Conservation (phyloP, 92 coral and sea anemone species). For the Nematostella vectensis region DNA sequence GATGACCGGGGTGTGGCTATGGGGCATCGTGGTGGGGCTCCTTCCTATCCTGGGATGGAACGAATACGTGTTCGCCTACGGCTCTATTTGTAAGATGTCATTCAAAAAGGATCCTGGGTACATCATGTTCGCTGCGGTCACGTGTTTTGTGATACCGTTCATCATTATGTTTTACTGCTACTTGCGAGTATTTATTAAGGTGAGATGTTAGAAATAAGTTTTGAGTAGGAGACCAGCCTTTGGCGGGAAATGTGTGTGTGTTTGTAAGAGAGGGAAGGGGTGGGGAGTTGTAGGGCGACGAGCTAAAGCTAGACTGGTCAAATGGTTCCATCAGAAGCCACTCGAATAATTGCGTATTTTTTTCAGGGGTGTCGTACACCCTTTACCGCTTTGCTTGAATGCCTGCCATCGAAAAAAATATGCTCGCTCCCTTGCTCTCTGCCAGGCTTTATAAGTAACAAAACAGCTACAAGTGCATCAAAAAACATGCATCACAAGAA, state of each 20-base stretch:
- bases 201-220: too few species aligned
- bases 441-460: too few species aligned
- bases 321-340: constrained; percentile 23
- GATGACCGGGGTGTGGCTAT: constrained; percentile 65
- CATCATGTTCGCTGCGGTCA: constrained; percentile 54
- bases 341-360: constrained; percentile 11
- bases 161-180: constrained; percentile 79
- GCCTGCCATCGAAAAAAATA: too few species aligned
- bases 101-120: constrained; percentile 62
- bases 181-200: constrained; percentile 65
- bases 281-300: too few species aligned
- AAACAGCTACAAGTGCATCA: too few species aligned
- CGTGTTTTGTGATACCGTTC: constrained; percentile 72
- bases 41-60: constrained; percentile 89
- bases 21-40: constrained; percentile 56
- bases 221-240: constrained; percentile 3
- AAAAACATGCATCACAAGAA: too few species aligned
- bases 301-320: too few species aligned
- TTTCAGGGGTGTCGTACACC: too few species aligned
- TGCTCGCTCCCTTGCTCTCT: too few species aligned
- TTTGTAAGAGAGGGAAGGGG: too few species aligned
- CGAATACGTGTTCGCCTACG: constrained; percentile 46
- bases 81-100: constrained; percentile 77
- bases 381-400: too few species aligned
- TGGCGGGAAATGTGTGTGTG: too few species aligned